phyloP scores from a whole-genome alignment of 2,113 vertebrate species.

The Pomatorhinus ruficollis region DNA sequence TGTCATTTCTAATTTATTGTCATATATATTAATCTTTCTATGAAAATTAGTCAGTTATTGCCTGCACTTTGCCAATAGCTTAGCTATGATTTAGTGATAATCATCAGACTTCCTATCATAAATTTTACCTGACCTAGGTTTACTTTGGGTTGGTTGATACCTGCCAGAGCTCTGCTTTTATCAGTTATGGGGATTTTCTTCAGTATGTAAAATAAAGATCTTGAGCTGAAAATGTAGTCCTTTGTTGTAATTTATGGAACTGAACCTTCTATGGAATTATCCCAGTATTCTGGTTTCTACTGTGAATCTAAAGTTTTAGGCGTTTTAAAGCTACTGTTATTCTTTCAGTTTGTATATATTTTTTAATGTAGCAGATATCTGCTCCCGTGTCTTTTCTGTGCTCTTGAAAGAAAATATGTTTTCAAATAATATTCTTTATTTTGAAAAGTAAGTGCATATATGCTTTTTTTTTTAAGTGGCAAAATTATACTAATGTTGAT shows the following conservation, averaged over 20 bases:
- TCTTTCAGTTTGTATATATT: background rate
- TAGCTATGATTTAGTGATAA: background rate
- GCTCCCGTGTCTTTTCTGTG: background rate
- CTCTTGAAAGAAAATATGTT: background rate
- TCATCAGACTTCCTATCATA: background rate
- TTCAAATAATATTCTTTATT: background rate
- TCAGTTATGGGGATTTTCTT: background rate
- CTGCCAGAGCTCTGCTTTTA: background rate
- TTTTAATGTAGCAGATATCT: background rate
- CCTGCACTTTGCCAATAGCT: background rate
- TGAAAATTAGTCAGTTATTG: background rate
- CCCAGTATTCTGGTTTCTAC: background rate
- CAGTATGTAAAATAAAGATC: background rate
- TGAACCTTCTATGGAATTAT: background rate
- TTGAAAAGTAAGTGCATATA: background rate
- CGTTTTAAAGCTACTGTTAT: background rate
- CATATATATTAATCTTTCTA: background rate
- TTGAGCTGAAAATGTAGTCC: background rate
- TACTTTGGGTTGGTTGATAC: background rate
- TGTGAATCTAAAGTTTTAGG: background rate
- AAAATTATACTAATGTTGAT: background rate
- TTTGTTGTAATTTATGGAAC: background rate
- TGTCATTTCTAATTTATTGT: background rate
- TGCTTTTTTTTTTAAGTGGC: background rate
- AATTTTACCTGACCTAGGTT: background rate